These are phyloP conservation scores for Garra rufa DNA, from an alignment of 2,113 vertebrate genomes.

Conservation along the genomic window DNA sequence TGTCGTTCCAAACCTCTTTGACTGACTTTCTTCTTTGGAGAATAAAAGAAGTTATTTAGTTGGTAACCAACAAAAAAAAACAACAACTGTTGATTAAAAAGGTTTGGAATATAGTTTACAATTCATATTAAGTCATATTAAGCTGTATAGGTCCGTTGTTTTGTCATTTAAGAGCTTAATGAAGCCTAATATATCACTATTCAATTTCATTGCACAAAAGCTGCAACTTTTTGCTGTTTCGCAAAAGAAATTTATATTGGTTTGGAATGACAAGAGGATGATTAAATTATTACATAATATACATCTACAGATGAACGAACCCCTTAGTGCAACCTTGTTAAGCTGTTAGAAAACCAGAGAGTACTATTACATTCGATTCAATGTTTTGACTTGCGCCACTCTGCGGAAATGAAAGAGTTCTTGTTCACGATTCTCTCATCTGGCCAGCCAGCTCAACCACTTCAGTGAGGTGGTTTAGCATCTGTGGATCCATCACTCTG, in stretches of 20 bases:
- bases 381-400: background rate
- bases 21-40: background rate
- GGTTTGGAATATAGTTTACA: no score
- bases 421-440: background rate
- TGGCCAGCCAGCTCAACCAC: background rate
- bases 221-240: background rate
- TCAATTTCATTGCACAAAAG: background rate
- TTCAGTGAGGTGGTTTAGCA: background rate
- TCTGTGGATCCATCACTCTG: constrained; percentile 14
- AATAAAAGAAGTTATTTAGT: background rate
- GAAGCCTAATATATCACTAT: background rate
- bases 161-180: background rate
- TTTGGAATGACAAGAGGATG: background rate
- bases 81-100: background rate
- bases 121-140: no score
- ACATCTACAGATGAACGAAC: background rate
- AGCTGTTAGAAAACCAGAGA: background rate
- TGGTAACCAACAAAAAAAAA: no score
- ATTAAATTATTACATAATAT: background rate
- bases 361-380: background rate
- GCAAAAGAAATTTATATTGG: background rate
- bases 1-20: background rate
- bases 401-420: background rate
- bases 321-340: background rate
- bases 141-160: no score